Conservation (phyloP, 2,888 invertebrate genomes). For the Xestobium rufovillosum region DNA sequence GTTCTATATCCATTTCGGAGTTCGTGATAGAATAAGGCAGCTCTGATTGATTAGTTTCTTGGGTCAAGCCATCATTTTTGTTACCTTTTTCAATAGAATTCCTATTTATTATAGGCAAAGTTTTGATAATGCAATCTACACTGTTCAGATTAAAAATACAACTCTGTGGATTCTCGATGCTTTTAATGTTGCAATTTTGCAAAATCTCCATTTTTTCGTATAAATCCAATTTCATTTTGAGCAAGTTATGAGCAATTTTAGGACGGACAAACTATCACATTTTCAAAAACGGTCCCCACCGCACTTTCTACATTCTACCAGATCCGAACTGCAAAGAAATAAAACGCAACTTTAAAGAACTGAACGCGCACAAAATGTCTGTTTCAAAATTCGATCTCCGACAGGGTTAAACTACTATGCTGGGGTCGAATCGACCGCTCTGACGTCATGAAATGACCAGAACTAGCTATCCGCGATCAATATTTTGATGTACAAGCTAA, state of each 20-base stretch:
- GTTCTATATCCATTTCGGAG: no score
- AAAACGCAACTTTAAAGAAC: background rate
- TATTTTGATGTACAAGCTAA: slow-evolving; percentile 53
- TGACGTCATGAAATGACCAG: slow-evolving; percentile 41
- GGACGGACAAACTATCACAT: slow-evolving; percentile 15
- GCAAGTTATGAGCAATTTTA: slow-evolving; percentile 19
- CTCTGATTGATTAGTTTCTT: no score
- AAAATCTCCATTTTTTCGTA: slow-evolving; percentile 22
- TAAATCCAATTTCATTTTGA: slow-evolving; percentile 27
- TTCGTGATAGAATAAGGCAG: background rate
- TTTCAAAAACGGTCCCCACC: slow-evolving; percentile 11
- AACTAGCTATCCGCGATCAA: slow-evolving; percentile 37
- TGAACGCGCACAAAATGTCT: no score
- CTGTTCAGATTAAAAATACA: no score
- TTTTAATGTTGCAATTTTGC: no score
- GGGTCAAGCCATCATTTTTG: no score
- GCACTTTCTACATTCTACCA: background rate
- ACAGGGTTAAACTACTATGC: slow-evolving; percentile 18
- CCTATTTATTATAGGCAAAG: no score
- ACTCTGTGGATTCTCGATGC: no score
- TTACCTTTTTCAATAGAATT: no score
- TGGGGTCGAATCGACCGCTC: slow-evolving; percentile 37
- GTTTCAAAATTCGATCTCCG: slow-evolving; percentile 27
- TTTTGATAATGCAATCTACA: no score
- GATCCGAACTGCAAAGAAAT: background rate